Evolutionary conservation across 1,140 invertebrate species (phyloP).

Genomic region (Teleopsis dalmanni): DNA sequence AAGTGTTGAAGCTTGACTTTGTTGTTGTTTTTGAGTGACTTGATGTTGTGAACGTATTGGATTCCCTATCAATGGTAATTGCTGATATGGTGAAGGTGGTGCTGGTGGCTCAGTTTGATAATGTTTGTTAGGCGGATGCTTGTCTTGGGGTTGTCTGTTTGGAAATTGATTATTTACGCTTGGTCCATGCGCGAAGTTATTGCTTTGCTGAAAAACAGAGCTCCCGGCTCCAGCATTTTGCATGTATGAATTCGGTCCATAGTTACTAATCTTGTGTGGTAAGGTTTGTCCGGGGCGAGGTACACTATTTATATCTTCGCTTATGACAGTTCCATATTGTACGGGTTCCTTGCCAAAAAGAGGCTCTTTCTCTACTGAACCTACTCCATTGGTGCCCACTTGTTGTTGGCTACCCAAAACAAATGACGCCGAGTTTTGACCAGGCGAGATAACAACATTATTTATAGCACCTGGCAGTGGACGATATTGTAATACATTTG

Average conservation of each 20-base stretch:
- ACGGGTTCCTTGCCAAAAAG: conserved; percentile 27
- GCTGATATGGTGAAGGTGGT: conserved; percentile 31
- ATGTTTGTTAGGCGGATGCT: not conserved
- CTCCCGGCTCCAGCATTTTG: too few species aligned
- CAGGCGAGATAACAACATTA: conserved; percentile 55
- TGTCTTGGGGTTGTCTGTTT: conserved; percentile 6
- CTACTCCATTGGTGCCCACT: conserved; percentile 37
- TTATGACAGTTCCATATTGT: conserved; percentile 41
- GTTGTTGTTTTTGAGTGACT: conserved; percentile 1
- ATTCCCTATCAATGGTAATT: conserved; percentile 31
- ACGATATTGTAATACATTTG: conserved; percentile 38
- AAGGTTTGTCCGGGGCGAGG: conserved; percentile 18
- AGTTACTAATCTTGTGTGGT: conserved; percentile 17
- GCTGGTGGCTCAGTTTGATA: conserved; percentile 30
- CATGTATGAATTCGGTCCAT: conserved; percentile 14
- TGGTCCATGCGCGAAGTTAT: conserved; percentile 11
- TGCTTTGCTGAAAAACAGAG: conserved; percentile 23
- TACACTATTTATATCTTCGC: conserved; percentile 32
- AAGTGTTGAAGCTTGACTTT: not conserved
- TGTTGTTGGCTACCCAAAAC: conserved; percentile 56
- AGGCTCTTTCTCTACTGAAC: conserved; percentile 23
- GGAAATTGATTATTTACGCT: not conserved
- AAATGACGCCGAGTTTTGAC: conserved; percentile 57
- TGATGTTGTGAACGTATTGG: conserved; percentile 12
- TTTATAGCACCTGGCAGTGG: conserved; percentile 51